Base-by-base conservation (phyloP, 2,113 vertebrate genomes). In the Montifringilla adamsi region DNA sequence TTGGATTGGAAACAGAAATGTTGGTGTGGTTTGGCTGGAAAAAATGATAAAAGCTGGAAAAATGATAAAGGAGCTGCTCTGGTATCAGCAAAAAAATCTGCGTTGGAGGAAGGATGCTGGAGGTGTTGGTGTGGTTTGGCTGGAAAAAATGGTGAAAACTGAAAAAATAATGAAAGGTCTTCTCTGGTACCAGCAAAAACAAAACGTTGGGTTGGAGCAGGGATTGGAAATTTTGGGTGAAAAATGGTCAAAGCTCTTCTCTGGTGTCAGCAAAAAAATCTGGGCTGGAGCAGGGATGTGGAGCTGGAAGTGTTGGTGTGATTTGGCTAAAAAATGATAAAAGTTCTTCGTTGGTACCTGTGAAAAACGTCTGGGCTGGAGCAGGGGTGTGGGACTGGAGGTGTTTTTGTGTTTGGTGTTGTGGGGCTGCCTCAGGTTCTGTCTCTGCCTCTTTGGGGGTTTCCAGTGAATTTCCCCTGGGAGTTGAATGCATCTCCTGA, bases 401-500 rank as follows among this genome's bases (percentile, higher is more conserved):
- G 3, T 66, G 26, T 12, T 31, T 30, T 4, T 30, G 39, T 31
- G 13, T 31, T 50, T 58, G 52, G 9, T 15, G 24, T 1, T 8
- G 18, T 20, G n/a, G 41, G 12, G 13, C 33, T 46, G 41, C 77
- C 62, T 26, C 41, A 4, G 15, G 16, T 8, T 47, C 47, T 33
- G 62, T 10, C 35, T 41, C 30, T 49, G 64, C 64, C 11, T 2
- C 9, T 69, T 17, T 49, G 35, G n/a, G 18, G 7, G 18, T 22
- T 22, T 3, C 18, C 44, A 28, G 1, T 3, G 35, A 11, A 7
- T 41, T 39, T 46, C 35, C 26, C 37, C 12, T 10, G 2, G 5
- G 0, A 2, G 52, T 12, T 46, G 22, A 28, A 21, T 21, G 14
- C 4, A 0, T 2, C 9, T 37, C 2, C 27, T 15, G 44, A 41